Evolutionary conservation across 2,888 invertebrate species (phyloP).

Genomic region (Drosophila imparisetae): DNA sequence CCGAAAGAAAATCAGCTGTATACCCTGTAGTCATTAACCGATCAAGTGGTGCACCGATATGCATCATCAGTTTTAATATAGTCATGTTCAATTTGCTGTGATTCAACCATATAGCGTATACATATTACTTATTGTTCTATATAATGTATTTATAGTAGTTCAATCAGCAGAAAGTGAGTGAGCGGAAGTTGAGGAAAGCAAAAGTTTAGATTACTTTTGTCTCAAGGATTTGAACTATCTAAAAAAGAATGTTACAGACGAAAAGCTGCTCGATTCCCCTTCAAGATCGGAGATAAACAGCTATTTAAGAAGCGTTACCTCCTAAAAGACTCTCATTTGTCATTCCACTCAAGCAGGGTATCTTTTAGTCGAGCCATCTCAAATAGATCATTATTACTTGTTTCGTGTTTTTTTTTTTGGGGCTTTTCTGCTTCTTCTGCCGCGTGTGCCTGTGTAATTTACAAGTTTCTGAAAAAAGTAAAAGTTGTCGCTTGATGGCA

Average conservation of each 20-base stretch:
- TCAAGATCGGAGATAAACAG: background rate
- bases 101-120: background rate
- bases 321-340: background rate
- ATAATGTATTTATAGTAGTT: background rate
- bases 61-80: background rate
- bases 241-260: background rate
- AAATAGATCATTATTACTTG: slow-evolving; percentile 6
- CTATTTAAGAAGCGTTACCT: background rate
- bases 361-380: background rate
- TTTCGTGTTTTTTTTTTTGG: slow-evolving; percentile 35
- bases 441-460: slow-evolving; percentile 47
- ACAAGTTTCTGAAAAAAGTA: slow-evolving; percentile 75
- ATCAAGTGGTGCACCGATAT: background rate
- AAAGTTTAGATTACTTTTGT: background rate
- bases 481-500: slow-evolving; percentile 66
- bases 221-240: background rate
- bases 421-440: slow-evolving; percentile 29
- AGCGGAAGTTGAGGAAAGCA: background rate
- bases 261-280: background rate
- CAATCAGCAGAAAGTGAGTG: background rate
- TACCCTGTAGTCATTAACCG: slow-evolving; percentile 28
- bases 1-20: slow-evolving; percentile 42
- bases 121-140: background rate
- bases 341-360: slow-evolving; percentile 10
- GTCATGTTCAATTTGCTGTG: background rate